Percentiles rank a stretch among this genome's conserved stretches.
These are phyloP conservation scores for Pachycephus smyrnensis DNA, from an alignment of 2,888 invertebrate species.

Conservation along the genomic window DNA sequence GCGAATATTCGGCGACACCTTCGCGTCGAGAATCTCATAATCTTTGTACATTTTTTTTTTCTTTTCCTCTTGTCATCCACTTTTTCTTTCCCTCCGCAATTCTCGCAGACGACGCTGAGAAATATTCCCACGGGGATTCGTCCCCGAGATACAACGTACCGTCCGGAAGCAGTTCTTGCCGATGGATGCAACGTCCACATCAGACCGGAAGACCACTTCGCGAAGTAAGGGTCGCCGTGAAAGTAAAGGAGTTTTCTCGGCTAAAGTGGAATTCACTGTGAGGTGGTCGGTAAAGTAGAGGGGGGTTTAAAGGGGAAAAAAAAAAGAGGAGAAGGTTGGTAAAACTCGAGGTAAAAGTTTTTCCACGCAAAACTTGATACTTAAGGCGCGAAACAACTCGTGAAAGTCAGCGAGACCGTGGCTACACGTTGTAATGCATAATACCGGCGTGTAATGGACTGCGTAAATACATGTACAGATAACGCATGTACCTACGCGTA, in stretches of 20 bases:
- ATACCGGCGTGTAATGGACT: background rate
- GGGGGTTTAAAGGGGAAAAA: background rate
- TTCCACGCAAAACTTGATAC: slow-evolving; percentile 35
- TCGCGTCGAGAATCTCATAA: background rate
- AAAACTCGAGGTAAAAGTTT: slow-evolving; percentile 32
- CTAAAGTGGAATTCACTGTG: background rate
- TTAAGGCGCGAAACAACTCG: slow-evolving; percentile 28
- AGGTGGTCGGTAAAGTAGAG: background rate
- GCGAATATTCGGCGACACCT: background rate
- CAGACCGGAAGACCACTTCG: background rate
- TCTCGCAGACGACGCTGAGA: background rate
- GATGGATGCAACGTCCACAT: background rate
- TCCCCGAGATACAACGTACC: background rate
- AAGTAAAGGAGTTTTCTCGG: background rate
- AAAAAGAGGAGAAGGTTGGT: background rate
- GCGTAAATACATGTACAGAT: background rate
- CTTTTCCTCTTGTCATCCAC: too few relatives aligned
- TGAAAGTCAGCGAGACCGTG: slow-evolving; percentile 38
- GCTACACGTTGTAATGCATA: background rate
- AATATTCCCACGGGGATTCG: background rate
- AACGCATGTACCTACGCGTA: slow-evolving; percentile 22
- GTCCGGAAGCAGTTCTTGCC: background rate
- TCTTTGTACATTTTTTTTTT: background rate
- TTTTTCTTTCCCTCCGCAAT: background rate
- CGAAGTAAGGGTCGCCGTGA: background rate